Conservation (phyloP, 2,797 vertebrate genomes). For the Anniella stebbinsi region DNA sequence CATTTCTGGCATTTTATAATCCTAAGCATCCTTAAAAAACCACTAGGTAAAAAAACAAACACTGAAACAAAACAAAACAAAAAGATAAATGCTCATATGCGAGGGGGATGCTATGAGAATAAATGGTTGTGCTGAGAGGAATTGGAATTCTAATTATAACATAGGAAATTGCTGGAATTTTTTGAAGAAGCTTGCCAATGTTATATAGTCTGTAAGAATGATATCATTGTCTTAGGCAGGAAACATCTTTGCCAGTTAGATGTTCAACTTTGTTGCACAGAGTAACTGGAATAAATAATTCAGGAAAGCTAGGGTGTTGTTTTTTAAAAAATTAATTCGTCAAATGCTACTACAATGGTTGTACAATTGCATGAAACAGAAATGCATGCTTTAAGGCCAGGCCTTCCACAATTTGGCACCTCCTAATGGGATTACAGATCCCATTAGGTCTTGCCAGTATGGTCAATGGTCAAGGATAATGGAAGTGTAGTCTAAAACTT, state of each 20-base stretch:
- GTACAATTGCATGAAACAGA: neutral
- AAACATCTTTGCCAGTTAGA: slow-evolving; percentile 29
- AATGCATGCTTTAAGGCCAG: neutral
- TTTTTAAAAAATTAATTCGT: neutral
- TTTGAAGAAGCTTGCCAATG: neutral
- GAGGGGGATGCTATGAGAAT: neutral
- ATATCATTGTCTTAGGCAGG: slow-evolving; percentile 47
- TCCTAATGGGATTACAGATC: neutral
- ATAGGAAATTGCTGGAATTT: slow-evolving; percentile 39
- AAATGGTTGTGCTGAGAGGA: slow-evolving; percentile 38
- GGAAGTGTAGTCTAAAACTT: neutral
- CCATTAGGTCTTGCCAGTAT: neutral
- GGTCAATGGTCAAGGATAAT: neutral
- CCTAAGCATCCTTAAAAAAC: neutral
- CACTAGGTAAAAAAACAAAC: neutral
- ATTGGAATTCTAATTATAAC: slow-evolving; percentile 55
- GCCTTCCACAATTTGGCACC: neutral
- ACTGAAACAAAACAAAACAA: slow-evolving; percentile 5
- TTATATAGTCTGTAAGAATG: slow-evolving; percentile 15
- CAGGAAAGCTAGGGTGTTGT: neutral
- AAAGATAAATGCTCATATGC: neutral
- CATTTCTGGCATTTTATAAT: slow-evolving; percentile 23
- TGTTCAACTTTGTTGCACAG: slow-evolving; percentile 34
- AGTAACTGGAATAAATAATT: slow-evolving; percentile 45
- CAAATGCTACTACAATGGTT: neutral